phyloP scores from a whole-genome alignment of 2,888 invertebrate species.

The Drosophila acutilabella region DNA sequence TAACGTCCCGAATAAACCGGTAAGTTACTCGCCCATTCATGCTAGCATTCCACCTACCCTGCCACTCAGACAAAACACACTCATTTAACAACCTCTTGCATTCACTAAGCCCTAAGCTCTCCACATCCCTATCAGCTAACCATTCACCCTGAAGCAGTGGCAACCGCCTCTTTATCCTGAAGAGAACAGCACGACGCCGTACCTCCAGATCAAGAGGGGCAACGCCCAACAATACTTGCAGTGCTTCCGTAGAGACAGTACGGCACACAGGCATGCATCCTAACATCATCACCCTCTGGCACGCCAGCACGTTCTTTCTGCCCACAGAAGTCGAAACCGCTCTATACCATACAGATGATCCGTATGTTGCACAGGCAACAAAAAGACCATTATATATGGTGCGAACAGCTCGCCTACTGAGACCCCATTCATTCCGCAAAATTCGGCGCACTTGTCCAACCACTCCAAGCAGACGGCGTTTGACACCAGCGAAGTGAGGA shows the following conservation, averaged over 20 bases:
- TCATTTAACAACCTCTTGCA: conserved; percentile 8
- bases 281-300: conserved; percentile 16
- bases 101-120: conserved; percentile 8
- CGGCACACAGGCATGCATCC: conserved; percentile 21
- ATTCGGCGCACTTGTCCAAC: conserved; percentile 23
- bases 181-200: conserved; percentile 1
- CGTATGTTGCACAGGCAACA: conserved; percentile 31
- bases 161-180: conserved; percentile 11
- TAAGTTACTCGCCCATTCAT: conserved; percentile 14
- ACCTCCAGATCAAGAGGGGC: conserved; percentile 17
- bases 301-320: conserved; percentile 14
- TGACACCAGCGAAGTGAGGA: conserved; percentile 12
- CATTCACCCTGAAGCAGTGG: conserved; percentile 22
- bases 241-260: conserved; percentile 29
- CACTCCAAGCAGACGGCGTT: conserved; percentile 2
- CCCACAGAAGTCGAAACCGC: conserved; percentile 2
- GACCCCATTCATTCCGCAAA: conserved; percentile 26
- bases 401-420: conserved; percentile 9
- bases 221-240: conserved; percentile 14
- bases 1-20: conserved; percentile 14
- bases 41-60: conserved; percentile 9
- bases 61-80: conserved; percentile 20
- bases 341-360: conserved; percentile 22
- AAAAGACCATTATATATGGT: conserved; percentile 13
- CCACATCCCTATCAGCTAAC: conserved; percentile 13